Base-by-base conservation (phyloP, 2,888 invertebrate genomes). In the Drosophila emarginata region DNA sequence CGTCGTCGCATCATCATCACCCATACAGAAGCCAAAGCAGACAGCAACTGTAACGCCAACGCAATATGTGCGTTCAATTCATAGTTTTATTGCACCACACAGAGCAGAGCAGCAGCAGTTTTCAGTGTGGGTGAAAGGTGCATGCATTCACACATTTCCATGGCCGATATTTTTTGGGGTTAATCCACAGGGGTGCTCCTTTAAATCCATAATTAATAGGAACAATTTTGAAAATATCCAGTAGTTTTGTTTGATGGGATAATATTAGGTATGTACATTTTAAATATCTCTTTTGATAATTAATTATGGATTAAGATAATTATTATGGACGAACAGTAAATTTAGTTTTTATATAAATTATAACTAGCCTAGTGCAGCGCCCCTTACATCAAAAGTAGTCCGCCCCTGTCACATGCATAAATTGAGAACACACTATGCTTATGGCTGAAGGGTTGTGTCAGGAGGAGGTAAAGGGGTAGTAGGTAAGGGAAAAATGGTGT, bases 61-160 rank as follows among this genome's bases (percentile, higher is more conserved):
- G 79, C 82, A 80, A 80, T 85, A 82, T 84, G 83, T 86, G 83
- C 76, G 71, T 71, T 72, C 66, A 64, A 61, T 72, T 72, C 73
- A 66, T 71, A 72, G 72, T 56, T 56, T 54, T 83, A 85, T 83
- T 87, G 85, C 83, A 87, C 85, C 84, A 87, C 79, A 85, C 78
- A 64, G 60, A 53, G 78, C 74, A 72, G 79, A 77, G 76, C 14
- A 76, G 68, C 70, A 14, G 39, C 39, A 39, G n/a, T 86, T 45
- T 45, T 18, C 18, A 45, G 14, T 45, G 45, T 45, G 45, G 45
- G 45, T 18, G 45, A 21, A 21, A 15, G 15, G 4, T 40, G 40
- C 40, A 40, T 40, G 7, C 5, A 12, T 18, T 21, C 2, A 21
- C 1, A 45, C 18, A 45, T 45, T 21, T 45, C 11, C 45, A 45